Evolutionary conservation across 2,797 vertebrate species (phyloP).

Genomic region (Urocyon cinereoargenteus): DNA sequence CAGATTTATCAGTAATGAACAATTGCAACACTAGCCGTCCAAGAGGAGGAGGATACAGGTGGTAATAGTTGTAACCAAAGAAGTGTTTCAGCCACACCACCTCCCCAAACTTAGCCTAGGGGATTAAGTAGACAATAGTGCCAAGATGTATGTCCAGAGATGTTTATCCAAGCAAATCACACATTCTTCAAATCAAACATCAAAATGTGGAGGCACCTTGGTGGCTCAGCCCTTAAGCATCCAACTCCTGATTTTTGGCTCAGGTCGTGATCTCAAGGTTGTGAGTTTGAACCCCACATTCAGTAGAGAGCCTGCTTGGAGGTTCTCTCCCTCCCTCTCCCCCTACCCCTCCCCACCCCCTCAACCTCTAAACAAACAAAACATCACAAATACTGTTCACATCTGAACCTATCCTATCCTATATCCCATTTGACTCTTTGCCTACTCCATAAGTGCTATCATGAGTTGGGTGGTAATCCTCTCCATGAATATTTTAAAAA

Average conservation of each 20-base stretch:
- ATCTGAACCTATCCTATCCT: background rate
- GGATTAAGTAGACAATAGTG: slow-evolving; percentile 6
- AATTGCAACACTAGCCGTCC: background rate
- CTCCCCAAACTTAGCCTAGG: slow-evolving; percentile 6
- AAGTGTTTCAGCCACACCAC: background rate
- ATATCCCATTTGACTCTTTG: background rate
- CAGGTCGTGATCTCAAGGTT: background rate
- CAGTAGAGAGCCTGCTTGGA: background rate
- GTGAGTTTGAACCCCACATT: background rate
- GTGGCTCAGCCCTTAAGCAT: background rate
- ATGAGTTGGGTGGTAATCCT: background rate
- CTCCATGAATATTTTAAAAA: background rate
- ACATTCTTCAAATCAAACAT: background rate
- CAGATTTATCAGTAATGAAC: background rate
- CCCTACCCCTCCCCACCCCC: background rate
- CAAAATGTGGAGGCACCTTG: background rate
- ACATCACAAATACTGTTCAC: background rate
- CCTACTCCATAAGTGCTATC: background rate
- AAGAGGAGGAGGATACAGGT: background rate
- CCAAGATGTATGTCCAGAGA: background rate
- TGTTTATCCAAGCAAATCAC: background rate
- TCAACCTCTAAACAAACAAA: background rate
- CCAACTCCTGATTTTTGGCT: background rate
- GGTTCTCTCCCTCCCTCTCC: background rate
- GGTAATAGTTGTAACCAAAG: background rate